These are phyloP conservation scores for Mycteria americana DNA, from an alignment of 2,797 vertebrate genomes.

Conservation along the genomic window DNA sequence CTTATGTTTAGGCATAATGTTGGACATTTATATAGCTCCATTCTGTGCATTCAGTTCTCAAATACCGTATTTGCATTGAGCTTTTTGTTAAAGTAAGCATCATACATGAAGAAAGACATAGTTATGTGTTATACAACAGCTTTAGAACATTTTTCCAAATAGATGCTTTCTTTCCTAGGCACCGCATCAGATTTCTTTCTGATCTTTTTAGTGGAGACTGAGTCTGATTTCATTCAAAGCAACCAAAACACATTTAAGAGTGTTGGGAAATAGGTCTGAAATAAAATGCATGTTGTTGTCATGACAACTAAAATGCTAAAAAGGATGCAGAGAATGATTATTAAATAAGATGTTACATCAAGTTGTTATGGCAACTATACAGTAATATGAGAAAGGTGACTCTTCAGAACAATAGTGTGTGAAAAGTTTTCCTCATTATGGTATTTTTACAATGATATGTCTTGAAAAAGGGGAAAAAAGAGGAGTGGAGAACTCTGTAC, in stretches of 20 bases:
- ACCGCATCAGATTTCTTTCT: slow-evolving; percentile 20
- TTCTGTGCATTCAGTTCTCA: background rate
- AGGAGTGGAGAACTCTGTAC: background rate
- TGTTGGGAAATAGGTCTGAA: slow-evolving; percentile 29
- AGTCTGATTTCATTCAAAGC: slow-evolving; percentile 44
- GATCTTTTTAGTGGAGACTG: slow-evolving; percentile 3
- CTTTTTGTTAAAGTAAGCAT: background rate
- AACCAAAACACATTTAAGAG: background rate
- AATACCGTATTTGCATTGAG: background rate
- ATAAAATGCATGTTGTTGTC: slow-evolving; percentile 66
- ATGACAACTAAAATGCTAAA: slow-evolving; percentile 70
- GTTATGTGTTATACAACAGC: background rate
- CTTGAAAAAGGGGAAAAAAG: background rate
- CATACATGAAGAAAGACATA: background rate
- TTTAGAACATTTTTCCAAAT: background rate
- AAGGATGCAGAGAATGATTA: slow-evolving; percentile 54
- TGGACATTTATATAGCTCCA: background rate
- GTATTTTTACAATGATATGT: background rate
- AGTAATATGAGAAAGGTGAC: slow-evolving; percentile 29
- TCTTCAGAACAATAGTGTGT: background rate
- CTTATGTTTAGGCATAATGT: background rate
- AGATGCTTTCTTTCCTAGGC: background rate
- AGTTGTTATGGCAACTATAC: slow-evolving; percentile 72
- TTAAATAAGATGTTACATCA: slow-evolving; percentile 57
- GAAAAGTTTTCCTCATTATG: slow-evolving; percentile 7